Percentiles rank a stretch among this genome's conserved stretches.
Conservation (phyloP, 2,113 vertebrate species). For the human (Homo sapiens) region GRCh38 chr5:138792001-138792500, state of each 20-base stretch:
- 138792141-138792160: not conserved
- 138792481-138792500: slow-evolving; percentile 21
- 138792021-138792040: not conserved
- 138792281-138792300: slow-evolving; percentile 49
- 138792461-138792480: slow-evolving; percentile 42
- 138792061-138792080: not conserved
- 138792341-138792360: slow-evolving; percentile 60
- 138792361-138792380: slow-evolving; percentile 55
- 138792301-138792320: slow-evolving; percentile 46
- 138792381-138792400: slow-evolving; percentile 55
- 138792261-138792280: slow-evolving; percentile 39
- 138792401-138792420: not conserved
- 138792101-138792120: slow-evolving; percentile 31
- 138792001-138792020: slow-evolving; percentile 12
- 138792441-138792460: slow-evolving; percentile 44
- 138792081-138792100: not conserved
- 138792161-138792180: slow-evolving; percentile 9
- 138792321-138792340: slow-evolving; percentile 36
- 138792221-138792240: not conserved
- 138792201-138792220: not conserved
- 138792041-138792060: not conserved
- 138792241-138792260: slow-evolving; percentile 53
- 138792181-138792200: not conserved
- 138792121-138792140: not conserved
- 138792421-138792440: slow-evolving; percentile 9